A percentile compares a stretch with the other conserved stretches of the same genome.
Conservation (phyloP, 2,888 invertebrate genomes). For the Maniola hyperantus region DNA sequence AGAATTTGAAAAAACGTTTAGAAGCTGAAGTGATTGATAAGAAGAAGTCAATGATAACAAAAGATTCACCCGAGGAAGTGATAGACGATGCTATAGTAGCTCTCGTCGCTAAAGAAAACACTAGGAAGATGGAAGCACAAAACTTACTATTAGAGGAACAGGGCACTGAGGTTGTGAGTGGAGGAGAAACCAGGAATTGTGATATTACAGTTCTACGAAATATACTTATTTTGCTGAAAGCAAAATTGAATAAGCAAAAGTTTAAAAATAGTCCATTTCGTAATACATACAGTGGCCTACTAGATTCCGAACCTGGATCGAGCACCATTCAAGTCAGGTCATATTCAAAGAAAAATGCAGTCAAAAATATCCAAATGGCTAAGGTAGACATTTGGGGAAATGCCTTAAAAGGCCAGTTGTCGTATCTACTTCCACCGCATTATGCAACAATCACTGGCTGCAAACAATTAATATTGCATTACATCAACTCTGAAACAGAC, state of each 20-base stretch:
- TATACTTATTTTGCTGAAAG: conserved; percentile 56
- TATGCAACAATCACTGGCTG: conserved; percentile 64
- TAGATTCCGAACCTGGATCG: conserved; percentile 39
- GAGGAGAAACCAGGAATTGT: conserved; percentile 22
- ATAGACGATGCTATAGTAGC: conserved; percentile 64
- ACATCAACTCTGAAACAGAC: conserved; percentile 36
- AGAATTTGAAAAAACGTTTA: conserved; percentile 62
- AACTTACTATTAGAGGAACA: conserved; percentile 34
- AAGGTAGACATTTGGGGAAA: conserved; percentile 62
- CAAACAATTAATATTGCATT: conserved; percentile 54
- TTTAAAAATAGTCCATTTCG: conserved; percentile 49
- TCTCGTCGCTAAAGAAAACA: conserved; percentile 51
- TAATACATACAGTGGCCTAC: conserved; percentile 49
- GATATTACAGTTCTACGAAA: conserved; percentile 57
- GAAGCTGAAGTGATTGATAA: conserved; percentile 53
- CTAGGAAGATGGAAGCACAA: conserved; percentile 45
- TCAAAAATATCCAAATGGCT: conserved; percentile 40
- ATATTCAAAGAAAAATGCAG: conserved; percentile 56
- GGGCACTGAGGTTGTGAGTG: background rate
- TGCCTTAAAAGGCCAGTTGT: conserved; percentile 39
- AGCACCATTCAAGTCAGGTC: conserved; percentile 54
- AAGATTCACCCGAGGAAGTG: conserved; percentile 51
- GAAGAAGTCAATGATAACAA: conserved; percentile 49
- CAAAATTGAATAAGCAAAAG: conserved; percentile 50
- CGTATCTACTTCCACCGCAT: conserved; percentile 64